A percentile compares a stretch with the other conserved stretches of the same genome.
Evolutionary conservation across 2,888 invertebrate species (phyloP).

Genomic region (Spodoptera picta): DNA sequence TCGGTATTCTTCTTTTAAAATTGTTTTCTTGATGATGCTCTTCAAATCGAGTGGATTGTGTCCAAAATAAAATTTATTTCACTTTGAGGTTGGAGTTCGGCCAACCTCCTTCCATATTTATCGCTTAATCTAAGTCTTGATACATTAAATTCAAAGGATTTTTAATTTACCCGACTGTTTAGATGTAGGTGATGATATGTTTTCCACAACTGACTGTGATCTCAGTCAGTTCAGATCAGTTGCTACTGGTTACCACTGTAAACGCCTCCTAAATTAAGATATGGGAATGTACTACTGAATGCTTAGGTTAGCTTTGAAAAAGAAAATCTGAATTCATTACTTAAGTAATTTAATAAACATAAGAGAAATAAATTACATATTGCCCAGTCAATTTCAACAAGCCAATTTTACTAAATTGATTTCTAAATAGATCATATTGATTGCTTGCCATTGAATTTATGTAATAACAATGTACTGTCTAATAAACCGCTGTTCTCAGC

Average conservation of each 20-base stretch:
- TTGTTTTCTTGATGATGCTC: slow-evolving; percentile 24
- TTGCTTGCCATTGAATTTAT: slow-evolving; percentile 18
- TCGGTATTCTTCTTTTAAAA: slow-evolving; percentile 22
- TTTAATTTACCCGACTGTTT: slow-evolving; percentile 35
- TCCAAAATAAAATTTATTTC: slow-evolving; percentile 67
- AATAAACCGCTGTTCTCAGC: slow-evolving; percentile 14
- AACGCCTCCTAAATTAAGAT: slow-evolving; percentile 5
- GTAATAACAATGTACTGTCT: slow-evolving; percentile 21
- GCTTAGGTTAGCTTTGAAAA: slow-evolving; percentile 2
- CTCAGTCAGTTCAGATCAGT: neutral
- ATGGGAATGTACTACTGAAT: slow-evolving; percentile 1
- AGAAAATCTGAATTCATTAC: slow-evolving; percentile 9
- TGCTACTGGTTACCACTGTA: neutral
- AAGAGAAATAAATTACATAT: slow-evolving; percentile 7
- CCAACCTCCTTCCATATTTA: slow-evolving; percentile 77
- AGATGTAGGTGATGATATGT: slow-evolving; percentile 12
- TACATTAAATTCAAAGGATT: slow-evolving; percentile 35
- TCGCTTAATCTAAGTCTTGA: slow-evolving; percentile 66
- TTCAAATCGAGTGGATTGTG: slow-evolving; percentile 54
- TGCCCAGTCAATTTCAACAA: slow-evolving; percentile 13
- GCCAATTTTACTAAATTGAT: slow-evolving; percentile 4
- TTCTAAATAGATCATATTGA: slow-evolving; percentile 21
- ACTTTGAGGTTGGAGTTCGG: slow-evolving; percentile 71
- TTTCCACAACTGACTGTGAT: neutral
- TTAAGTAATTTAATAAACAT: slow-evolving; percentile 12